phyloP scores from a whole-genome alignment of 2,797 vertebrate genomes.

The Darevskia nairensis region DNA sequence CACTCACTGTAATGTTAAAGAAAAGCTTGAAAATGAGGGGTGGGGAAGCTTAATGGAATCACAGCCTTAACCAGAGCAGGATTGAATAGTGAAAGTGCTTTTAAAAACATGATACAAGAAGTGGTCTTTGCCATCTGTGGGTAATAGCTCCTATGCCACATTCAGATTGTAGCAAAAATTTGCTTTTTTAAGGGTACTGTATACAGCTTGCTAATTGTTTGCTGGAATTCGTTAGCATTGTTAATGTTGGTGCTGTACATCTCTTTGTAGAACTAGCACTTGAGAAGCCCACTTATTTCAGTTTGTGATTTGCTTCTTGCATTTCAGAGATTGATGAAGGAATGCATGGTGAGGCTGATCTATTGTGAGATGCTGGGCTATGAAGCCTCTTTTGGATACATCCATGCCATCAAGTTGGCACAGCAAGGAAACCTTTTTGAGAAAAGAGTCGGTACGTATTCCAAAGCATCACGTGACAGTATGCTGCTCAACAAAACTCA shows the following conservation, averaged over 20 bases:
- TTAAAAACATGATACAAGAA: background rate
- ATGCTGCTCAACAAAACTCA: background rate
- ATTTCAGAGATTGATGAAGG: conserved; percentile 95
- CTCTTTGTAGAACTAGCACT: background rate
- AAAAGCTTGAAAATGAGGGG: background rate
- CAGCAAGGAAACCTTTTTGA: conserved; percentile 95
- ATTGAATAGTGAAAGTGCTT: background rate
- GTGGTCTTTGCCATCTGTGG: background rate
- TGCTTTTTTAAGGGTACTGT: background rate
- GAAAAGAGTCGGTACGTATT: conserved; percentile 95
- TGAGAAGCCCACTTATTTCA: background rate
- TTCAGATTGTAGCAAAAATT: background rate
- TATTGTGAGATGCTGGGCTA: conserved; percentile 99
- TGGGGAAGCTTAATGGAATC: background rate
- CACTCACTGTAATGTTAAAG: background rate
- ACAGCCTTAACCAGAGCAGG: background rate
- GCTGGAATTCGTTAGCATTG: background rate
- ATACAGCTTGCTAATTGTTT: background rate
- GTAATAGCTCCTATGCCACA: background rate
- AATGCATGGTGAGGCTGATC: conserved; percentile 96
- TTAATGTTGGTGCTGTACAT: background rate
- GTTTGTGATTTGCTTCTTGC: conserved; percentile 29
- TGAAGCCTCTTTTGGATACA: conserved; percentile 94
- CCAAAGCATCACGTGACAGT: background rate
- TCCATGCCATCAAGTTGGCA: conserved; percentile 98